Percentiles rank a stretch among this genome's conserved stretches.
Evolutionary conservation across 2,888 invertebrate genomes (phyloP).

Genomic region (Silvanus unidentatus): DNA sequence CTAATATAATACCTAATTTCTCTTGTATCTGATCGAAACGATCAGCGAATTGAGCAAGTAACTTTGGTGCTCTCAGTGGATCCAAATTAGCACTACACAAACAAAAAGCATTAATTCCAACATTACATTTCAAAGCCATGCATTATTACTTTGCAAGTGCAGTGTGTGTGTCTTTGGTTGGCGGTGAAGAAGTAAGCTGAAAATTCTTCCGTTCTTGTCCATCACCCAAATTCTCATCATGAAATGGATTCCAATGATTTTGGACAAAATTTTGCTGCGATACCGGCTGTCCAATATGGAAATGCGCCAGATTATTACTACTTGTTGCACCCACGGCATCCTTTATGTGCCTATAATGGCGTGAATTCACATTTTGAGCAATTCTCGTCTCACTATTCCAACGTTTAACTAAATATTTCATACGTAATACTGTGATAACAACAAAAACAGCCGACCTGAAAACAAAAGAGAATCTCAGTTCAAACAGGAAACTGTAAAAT

Average conservation of each 20-base stretch:
- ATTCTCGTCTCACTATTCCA: constrained; percentile 58
- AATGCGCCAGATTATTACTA: constrained; percentile 22
- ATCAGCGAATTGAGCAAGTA: constrained; percentile 39
- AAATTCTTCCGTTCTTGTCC: too few species aligned
- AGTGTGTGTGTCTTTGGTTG: constrained; percentile 25
- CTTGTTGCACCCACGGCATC: too few species aligned
- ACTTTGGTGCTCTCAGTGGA: constrained; percentile 34
- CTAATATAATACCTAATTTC: constrained; percentile 28
- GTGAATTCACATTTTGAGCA: constrained; percentile 36
- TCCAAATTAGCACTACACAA: constrained; percentile 22
- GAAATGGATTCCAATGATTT: constrained; percentile 1
- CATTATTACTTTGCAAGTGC: background rate
- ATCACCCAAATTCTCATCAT: too few species aligned
- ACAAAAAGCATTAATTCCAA: constrained; percentile 3
- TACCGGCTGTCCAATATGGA: constrained; percentile 41
- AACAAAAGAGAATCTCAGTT: constrained; percentile 1
- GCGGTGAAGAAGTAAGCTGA: constrained; percentile 24
- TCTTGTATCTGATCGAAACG: constrained; percentile 43
- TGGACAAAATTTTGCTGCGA: constrained; percentile 36
- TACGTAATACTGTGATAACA: constrained; percentile 56
- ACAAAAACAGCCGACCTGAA: constrained; percentile 51
- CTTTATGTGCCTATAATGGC: background rate
- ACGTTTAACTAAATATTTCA: constrained; percentile 59
- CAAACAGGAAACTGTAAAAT: background rate
- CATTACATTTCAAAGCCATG: too few species aligned